Evolutionary conservation across 2,113 vertebrate species (phyloP), one percentile per base, ranked within the genome.

Genomic region (Channa argus): DNA sequence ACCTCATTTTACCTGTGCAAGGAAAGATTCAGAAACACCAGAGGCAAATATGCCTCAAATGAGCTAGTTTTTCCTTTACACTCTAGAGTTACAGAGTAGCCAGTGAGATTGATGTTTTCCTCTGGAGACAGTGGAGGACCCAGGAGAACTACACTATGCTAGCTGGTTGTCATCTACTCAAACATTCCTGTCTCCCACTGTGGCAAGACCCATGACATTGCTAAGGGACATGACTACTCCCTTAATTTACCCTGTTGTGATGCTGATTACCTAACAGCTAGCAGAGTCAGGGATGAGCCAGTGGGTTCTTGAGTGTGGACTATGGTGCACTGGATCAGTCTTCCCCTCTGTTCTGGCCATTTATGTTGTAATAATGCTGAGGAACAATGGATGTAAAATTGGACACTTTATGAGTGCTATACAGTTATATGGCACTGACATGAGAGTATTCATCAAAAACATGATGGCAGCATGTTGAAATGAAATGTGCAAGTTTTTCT

Each of bases 81-180:
- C 41, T 55, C n/a, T 46, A 33, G 10, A 45, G n/a, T 46, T 24
- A 5, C 11, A 0, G 11, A 67, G 34, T 13, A 12, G 33, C 5
- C 9, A 53, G 11, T 36, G 53, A 54, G 49, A 54, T 8, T 54
- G 47, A 45, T 52, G 33, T 3, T 74, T 59, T 47, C 34, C 55
- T 63, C 13, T 50, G n/a, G 47, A 78, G 24, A 64, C 70, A 64
- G 5, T n/a, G 9, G 10, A 45, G 47, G 14, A 64, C 9, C 15
- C 24, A 24, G 24, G 24, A 24, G 24, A 24, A 24, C 24, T 24
- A 71, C 3, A 3, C 11, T 47, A 3, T 8, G 3, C 14, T 62
- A 43, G 34, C 46, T 58, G 13, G 13, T 77, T 9, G 41, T 61
- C 46, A 76, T 24, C 24, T 37, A 45, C 24, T 7, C 39, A 63